phyloP scores from a whole-genome alignment of 1,140 invertebrate genomes.

The Leucophenga varia region DNA sequence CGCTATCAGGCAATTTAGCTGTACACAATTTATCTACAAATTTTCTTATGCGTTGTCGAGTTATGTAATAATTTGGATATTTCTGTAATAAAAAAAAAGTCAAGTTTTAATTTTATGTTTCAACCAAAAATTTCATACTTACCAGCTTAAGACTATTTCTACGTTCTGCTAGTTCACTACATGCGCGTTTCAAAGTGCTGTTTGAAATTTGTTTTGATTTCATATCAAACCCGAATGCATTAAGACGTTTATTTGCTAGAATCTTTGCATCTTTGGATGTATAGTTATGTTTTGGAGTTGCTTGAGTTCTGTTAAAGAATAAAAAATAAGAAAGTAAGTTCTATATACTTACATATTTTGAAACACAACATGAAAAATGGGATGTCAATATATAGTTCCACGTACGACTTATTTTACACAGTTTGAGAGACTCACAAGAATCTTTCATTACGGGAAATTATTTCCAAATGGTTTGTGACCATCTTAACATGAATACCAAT shows the following conservation, averaged over 20 bases:
- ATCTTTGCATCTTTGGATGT: slow-evolving; percentile 36
- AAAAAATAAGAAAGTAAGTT: not conserved
- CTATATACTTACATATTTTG: no score
- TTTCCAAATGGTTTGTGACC: no score
- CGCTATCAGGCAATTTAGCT: slow-evolving; percentile 26
- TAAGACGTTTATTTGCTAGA: slow-evolving; percentile 26
- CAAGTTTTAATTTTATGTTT: not conserved
- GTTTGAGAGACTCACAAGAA: no score
- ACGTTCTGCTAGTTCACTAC: slow-evolving; percentile 25
- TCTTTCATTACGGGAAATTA: no score
- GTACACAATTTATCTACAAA: slow-evolving; percentile 49
- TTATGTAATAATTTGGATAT: slow-evolving; percentile 42
- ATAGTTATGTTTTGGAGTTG: slow-evolving; percentile 15
- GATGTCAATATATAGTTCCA: no score
- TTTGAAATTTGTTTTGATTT: slow-evolving; percentile 31
- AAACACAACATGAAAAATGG: no score
- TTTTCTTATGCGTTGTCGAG: slow-evolving; percentile 46
- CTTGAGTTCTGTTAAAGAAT: not conserved
- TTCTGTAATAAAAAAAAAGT: slow-evolving; percentile 15
- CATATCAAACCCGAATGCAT: slow-evolving; percentile 25
- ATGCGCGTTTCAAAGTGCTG: slow-evolving; percentile 22
- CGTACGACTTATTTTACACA: no score
- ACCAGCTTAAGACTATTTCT: slow-evolving; percentile 41
- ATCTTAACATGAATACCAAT: no score
- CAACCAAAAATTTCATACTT: not conserved